Evolutionary conservation across 2,888 invertebrate genomes (phyloP).

Genomic region (Netelia fuscicornis): DNA sequence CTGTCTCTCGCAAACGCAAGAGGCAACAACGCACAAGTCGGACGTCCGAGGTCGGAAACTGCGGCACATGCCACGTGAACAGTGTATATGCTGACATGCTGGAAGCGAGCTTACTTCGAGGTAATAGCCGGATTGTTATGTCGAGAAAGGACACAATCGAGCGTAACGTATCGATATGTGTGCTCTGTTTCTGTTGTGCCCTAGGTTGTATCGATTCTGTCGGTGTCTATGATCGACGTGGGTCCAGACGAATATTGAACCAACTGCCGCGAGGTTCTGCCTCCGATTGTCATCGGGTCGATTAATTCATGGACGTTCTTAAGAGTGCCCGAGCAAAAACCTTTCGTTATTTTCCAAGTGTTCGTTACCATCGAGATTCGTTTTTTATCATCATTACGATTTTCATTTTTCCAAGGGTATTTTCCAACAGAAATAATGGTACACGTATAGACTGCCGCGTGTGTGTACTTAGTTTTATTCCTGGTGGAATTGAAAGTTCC

Average conservation of each 20-base stretch:
- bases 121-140: constrained; percentile 20
- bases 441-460: neutral
- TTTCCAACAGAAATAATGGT: neutral
- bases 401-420: constrained; percentile 19
- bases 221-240: too few relatives aligned
- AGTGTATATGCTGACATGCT: neutral
- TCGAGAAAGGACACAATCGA: constrained; percentile 22
- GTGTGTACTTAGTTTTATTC: neutral
- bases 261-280: too few relatives aligned
- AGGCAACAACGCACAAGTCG: neutral
- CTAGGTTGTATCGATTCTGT: neutral
- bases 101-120: neutral
- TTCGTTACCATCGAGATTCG: too few relatives aligned
- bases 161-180: constrained; percentile 12
- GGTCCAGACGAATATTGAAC: too few relatives aligned
- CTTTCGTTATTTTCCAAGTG: too few relatives aligned
- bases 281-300: too few relatives aligned
- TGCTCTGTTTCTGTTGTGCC: neutral
- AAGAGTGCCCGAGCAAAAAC: too few relatives aligned
- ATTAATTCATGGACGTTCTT: too few relatives aligned
- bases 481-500: constrained; percentile 34
- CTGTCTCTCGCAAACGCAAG: neutral
- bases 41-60: constrained; percentile 1
- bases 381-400: constrained; percentile 15
- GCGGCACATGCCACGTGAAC: neutral